Evolutionary conservation across 2,797 vertebrate species (phyloP), one percentile per base, ranked within the genome.

Genomic region (Cacajao melanocephalus): DNA sequence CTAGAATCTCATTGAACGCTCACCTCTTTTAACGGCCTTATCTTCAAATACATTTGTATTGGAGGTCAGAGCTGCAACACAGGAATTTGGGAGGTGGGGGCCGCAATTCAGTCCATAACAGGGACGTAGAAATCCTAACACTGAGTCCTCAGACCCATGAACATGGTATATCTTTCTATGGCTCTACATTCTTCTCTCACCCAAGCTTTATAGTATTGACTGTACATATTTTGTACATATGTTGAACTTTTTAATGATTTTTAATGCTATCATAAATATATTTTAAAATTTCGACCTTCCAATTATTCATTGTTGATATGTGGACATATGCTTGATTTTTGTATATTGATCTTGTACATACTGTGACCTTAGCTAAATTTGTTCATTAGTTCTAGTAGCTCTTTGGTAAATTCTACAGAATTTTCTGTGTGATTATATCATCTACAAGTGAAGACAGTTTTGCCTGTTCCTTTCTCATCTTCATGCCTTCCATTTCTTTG

Each of bases 101-200:
- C 1, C 15, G 39, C 41, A 7, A 5, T 70, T 58, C 14, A 52
- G 30, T 41, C 50, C 13, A 0, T 15, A n/a, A 17, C 17, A 30
- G 44, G 24, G 14, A 33, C 78, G 64, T 50, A 9, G 12, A 46
- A 15, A 36, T 22, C 44, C 1, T 6, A 24, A 7, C 30, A 12
- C 7, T 15, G n/a, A 72, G 50, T 61, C 50, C 17, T 41, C 22
- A 24, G 52, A 12, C 10, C 2, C 52, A 1, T 8, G 44, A 28
- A 55, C 26, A 10, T 0, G 1, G 55, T 7, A 0, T 2, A 1
- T 9, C 81, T 33, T 24, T 64, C 44, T 44, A n/a, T 9, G 9
- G 50, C 20, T 19, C 55, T 33, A 52, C 57, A 19, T 50, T 24
- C 61, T 55, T 20, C 22, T 20, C 7, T 80, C 46, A 30, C 20